These are phyloP conservation scores for Diplodus puntazzo DNA, from an alignment of 2,797 vertebrate genomes.

Conservation along the genomic window DNA sequence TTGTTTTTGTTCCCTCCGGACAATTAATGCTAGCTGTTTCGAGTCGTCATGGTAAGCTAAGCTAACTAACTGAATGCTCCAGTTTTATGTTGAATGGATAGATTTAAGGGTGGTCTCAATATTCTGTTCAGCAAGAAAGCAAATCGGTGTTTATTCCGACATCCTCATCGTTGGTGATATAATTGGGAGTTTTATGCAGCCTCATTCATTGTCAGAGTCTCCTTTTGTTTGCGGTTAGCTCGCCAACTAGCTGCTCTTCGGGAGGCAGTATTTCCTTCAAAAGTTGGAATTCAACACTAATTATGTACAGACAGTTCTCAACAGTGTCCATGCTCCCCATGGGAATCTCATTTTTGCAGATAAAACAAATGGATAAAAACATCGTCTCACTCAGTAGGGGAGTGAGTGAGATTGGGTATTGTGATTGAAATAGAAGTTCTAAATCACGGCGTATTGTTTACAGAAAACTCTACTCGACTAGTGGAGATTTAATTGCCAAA, in stretches of 20 bases:
- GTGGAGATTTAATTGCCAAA: slow-evolving; percentile 43
- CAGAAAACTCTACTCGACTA: slow-evolving; percentile 12
- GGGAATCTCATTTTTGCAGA: slow-evolving; percentile 31
- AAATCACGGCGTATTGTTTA: slow-evolving; percentile 4
- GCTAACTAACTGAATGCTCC: slow-evolving; percentile 4
- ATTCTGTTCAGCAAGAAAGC: slow-evolving; percentile 10
- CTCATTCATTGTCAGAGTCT: background rate
- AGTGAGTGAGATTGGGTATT: background rate
- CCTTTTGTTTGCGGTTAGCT: background rate
- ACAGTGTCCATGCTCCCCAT: slow-evolving; percentile 25
- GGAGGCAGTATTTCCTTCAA: background rate
- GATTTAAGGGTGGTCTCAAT: slow-evolving; percentile 2
- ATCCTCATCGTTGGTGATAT: slow-evolving; percentile 5
- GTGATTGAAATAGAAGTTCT: slow-evolving; percentile 38
- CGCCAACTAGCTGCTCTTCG: background rate
- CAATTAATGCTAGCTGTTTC: too few species aligned
- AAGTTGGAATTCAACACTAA: slow-evolving; percentile 23
- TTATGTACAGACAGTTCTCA: slow-evolving; percentile 34
- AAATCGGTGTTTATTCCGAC: background rate
- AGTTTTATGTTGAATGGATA: slow-evolving; percentile 12
- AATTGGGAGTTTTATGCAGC: background rate
- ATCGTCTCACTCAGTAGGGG: background rate
- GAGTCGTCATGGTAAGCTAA: background rate
- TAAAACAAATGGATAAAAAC: slow-evolving; percentile 34
- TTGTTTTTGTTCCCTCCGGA: too few species aligned